Evolutionary conservation across 2,888 invertebrate genomes (phyloP).

Genomic region (Polyommatus icarus): DNA sequence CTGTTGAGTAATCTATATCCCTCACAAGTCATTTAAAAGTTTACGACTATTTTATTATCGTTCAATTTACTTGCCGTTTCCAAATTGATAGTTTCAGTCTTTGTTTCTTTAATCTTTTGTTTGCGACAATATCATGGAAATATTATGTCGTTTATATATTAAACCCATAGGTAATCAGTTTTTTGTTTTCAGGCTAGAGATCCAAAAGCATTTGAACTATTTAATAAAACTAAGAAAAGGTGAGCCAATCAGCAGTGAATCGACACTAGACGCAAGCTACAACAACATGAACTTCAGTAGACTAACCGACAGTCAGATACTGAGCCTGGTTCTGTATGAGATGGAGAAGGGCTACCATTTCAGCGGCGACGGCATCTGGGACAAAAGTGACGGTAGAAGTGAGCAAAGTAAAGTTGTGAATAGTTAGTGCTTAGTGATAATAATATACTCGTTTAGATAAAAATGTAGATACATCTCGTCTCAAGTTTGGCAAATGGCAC

Average conservation of each 20-base stretch:
- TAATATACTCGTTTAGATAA: neutral
- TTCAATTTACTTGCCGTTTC: neutral
- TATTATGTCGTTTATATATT: too few relatives aligned
- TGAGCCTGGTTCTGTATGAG: conserved; percentile 85
- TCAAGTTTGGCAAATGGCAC: too few relatives aligned
- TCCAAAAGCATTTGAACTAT: conserved; percentile 53
- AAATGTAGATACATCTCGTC: too few relatives aligned
- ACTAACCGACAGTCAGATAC: conserved; percentile 73
- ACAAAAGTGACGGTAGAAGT: conserved; percentile 50
- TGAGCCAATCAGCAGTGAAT: conserved; percentile 36
- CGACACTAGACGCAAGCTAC: conserved; percentile 49
- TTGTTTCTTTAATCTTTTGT: too few relatives aligned
- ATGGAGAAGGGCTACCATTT: conserved; percentile 88
- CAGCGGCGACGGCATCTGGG: conserved; percentile 88
- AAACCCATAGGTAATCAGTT: neutral
- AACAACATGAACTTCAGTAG: conserved; percentile 49
- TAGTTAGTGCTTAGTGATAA: neutral
- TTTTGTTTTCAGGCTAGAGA: conserved; percentile 52
- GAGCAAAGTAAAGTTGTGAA: conserved; percentile 38
- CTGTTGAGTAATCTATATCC: neutral
- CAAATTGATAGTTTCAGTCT: too few relatives aligned
- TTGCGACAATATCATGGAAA: neutral
- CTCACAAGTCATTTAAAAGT: neutral
- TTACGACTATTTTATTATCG: neutral
- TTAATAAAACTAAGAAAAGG: conserved; percentile 50